Conservation (phyloP, 2,888 invertebrate species). For the Agriopis marginaria region DNA sequence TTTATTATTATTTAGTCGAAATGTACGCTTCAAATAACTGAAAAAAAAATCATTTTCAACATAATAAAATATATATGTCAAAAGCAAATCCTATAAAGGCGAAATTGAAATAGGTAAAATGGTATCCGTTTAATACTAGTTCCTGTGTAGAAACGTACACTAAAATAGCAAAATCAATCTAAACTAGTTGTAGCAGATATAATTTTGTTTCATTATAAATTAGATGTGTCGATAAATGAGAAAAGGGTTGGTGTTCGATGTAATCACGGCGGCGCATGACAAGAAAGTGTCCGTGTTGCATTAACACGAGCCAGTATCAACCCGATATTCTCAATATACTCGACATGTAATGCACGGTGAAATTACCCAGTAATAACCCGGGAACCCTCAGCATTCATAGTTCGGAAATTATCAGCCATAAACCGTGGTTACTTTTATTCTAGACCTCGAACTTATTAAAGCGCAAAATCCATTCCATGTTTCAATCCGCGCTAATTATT, state of each 20-base stretch:
- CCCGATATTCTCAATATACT: conserved; percentile 71
- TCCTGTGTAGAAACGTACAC: background rate
- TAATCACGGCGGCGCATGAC: conserved; percentile 70
- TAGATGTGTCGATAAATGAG: conserved; percentile 48
- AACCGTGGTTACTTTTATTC: conserved; percentile 77
- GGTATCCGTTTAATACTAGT: background rate
- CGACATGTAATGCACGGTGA: conserved; percentile 73
- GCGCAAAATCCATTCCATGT: conserved; percentile 33
- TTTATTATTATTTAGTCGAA: no score
- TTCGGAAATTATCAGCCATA: conserved; percentile 84
- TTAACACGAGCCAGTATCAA: conserved; percentile 74
- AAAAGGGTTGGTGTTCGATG: conserved; percentile 52
- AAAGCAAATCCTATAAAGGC: background rate
- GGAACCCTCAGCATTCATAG: conserved; percentile 80
- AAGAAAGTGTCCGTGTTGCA: conserved; percentile 77
- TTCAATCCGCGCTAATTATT: conserved; percentile 56
- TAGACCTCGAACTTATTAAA: conserved; percentile 68
- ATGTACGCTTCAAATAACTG: no score
- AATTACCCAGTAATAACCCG: conserved; percentile 82
- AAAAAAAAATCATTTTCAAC: no score
- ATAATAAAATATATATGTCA: background rate
- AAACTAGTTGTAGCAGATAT: conserved; percentile 29
- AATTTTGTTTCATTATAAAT: conserved; percentile 51
- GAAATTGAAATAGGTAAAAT: background rate
- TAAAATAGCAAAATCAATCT: conserved; percentile 17